Conservation (phyloP, 1,140 invertebrate genomes). For the Caenorhabditis latens region DNA sequence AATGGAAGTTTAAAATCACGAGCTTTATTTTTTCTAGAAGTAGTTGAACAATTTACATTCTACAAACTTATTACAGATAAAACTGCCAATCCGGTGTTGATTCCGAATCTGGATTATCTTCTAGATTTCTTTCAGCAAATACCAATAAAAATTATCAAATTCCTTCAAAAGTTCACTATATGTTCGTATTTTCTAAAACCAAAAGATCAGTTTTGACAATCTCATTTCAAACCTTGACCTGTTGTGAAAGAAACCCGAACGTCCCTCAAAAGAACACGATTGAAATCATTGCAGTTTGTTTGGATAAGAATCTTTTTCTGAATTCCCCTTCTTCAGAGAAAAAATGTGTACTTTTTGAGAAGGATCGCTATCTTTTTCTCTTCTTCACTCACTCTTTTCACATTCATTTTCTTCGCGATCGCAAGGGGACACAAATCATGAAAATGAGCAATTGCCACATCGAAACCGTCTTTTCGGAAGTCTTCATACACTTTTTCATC, state of each 20-base stretch:
- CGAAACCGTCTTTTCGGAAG: constrained; percentile 69
- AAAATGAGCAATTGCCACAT: constrained; percentile 77
- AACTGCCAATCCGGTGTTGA: no score
- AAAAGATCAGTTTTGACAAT: neutral
- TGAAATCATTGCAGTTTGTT: neutral
- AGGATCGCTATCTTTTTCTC: constrained; percentile 50
- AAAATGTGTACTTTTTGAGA: neutral
- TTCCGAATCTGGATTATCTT: no score
- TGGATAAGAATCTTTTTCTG: neutral
- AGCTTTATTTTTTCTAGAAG: no score
- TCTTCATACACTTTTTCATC: constrained; percentile 52
- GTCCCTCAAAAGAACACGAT: neutral
- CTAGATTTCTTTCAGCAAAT: no score
- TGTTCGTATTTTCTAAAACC: no score
- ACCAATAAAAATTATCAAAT: no score
- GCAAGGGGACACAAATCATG: constrained; percentile 76
- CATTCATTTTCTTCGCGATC: constrained; percentile 69
- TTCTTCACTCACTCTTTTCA: constrained; percentile 67
- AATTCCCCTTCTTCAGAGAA: neutral
- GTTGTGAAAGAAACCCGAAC: neutral
- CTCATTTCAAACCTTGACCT: neutral
- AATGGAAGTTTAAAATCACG: constrained; percentile 61
- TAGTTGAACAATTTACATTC: no score
- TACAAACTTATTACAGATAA: no score
- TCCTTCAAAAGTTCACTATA: no score